These are phyloP conservation scores for Drosophila burlai DNA, from an alignment of 1,140 invertebrate genomes.

Conservation along the genomic window DNA sequence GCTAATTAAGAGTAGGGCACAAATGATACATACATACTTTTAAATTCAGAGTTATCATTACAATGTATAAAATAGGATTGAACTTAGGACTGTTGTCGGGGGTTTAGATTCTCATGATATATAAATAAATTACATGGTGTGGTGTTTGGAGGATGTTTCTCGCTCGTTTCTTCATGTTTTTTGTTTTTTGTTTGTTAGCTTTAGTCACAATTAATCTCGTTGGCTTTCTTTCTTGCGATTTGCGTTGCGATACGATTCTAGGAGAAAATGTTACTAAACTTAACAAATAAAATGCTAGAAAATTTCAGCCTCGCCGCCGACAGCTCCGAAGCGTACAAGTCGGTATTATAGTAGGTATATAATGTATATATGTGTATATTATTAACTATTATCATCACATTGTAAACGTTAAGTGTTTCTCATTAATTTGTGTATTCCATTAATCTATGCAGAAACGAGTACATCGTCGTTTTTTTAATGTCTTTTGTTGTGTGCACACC, in stretches of 20 bases:
- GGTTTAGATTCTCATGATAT: constrained; percentile 43
- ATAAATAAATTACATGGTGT: constrained; percentile 53
- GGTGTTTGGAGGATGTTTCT: constrained; percentile 14
- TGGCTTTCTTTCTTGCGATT: constrained; percentile 49
- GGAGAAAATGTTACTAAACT: constrained; percentile 76
- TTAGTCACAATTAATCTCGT: constrained; percentile 79
- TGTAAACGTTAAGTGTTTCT: constrained; percentile 78
- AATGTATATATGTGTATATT: constrained; percentile 65
- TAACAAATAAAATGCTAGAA: constrained; percentile 83
- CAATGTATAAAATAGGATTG: constrained; percentile 38
- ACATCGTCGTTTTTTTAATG: constrained; percentile 64
- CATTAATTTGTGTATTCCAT: constrained; percentile 64
- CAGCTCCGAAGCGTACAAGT: constrained; percentile 63
- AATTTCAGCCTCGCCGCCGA: constrained; percentile 75
- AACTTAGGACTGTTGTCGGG: constrained; percentile 24
- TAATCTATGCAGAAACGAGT: constrained; percentile 79
- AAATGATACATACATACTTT: constrained; percentile 45
- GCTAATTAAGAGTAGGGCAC: constrained; percentile 68
- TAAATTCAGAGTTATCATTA: constrained; percentile 47
- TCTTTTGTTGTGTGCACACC: constrained; percentile 72
- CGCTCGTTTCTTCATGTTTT: constrained; percentile 14
- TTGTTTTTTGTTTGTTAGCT: constrained; percentile 45
- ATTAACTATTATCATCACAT: constrained; percentile 83
- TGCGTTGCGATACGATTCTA: constrained; percentile 58
- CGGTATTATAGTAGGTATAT: constrained; percentile 61